Evolutionary conservation across 23 tunicate genomes (phyloP).

Genomic region (Oikopleura albicans): DNA sequence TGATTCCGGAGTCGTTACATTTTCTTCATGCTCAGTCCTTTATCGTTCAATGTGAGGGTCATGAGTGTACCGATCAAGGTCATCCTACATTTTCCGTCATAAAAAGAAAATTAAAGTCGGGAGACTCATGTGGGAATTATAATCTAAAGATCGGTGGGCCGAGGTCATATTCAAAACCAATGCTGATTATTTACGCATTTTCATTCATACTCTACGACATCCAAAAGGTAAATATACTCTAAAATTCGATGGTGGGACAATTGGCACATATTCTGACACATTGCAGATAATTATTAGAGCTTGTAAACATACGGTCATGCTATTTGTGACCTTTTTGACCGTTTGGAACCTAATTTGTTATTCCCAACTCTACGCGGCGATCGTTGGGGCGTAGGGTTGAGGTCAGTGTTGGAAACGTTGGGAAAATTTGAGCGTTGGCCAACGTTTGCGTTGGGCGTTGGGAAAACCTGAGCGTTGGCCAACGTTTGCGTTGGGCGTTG

Average conservation of each 20-base stretch:
- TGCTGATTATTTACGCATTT: neutral
- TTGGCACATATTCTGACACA: neutral
- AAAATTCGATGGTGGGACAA: neutral
- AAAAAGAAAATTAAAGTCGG: too few species aligned
- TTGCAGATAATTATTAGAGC: too few species aligned
- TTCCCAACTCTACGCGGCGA: too few species aligned
- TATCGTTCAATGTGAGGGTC: neutral
- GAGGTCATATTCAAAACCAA: neutral
- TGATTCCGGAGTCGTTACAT: neutral
- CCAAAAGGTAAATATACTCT: neutral
- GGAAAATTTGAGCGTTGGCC: too few species aligned
- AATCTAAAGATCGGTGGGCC: neutral
- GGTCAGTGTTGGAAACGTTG: too few species aligned
- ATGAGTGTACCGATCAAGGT: neutral
- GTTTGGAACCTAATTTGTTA: too few species aligned
- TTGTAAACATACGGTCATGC: too few species aligned
- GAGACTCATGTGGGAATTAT: neutral
- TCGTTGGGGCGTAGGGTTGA: too few species aligned
- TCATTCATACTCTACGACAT: neutral
- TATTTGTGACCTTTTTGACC: too few species aligned
- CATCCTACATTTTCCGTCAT: neutral
- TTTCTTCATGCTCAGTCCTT: slow-evolving; percentile 4
- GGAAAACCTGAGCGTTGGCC: too few species aligned
- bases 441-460: too few species aligned
- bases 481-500: too few species aligned